Base-by-base conservation (phyloP, 2,888 invertebrate species). In the Eupithecia pulchellata region DNA sequence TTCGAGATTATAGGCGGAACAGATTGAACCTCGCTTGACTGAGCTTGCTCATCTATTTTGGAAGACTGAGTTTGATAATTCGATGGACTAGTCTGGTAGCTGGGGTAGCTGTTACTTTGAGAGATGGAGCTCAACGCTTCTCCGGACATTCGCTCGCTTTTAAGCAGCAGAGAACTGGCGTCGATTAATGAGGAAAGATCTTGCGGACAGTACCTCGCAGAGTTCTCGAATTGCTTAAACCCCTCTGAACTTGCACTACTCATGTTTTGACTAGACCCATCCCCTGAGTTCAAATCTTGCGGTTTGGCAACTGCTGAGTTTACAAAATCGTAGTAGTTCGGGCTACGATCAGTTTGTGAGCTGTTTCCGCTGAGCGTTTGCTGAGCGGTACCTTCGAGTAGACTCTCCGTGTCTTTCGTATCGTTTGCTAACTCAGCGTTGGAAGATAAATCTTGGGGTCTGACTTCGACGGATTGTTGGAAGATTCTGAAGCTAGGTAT, bases 271-370 rank as follows among this genome's bases (percentile, higher is more conserved):
- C 86, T 87, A 83, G 87, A 87, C 66, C 82, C 85, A 36, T 87
- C 84, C 62, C 76, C 83, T 11, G 85, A 82, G 63, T 81, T 76
- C 11, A 85, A 73, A 39, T 92, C 89, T 77, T 92, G 92, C 0
- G 91, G 88, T 78, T 89, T 90, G 27, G 20, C 39, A 1, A 80
- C 66, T 2, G 86, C 92, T 0, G 91, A 92, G 69, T 81, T 84
- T 79, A 90, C 90, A 69, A 93, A 93, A 76, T 92, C 91, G 3
- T 88, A 86, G 78, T 91, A 92, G 9, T 89, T 87, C 0, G 89
- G 87, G 13, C 87, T 86, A 47, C 83, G 82, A 39, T 87, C 86
- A 9, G 84, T 75, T 4, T 74, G 75, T 3, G 83, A 61, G 60
- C 84, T 87, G 71, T 79, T 84, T 34, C 79, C 81, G 74, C 86